Evolutionary conservation across 2,113 vertebrate species (phyloP), one percentile per base, ranked within the genome.

Genomic region (Ceyx cyanopectus): DNA sequence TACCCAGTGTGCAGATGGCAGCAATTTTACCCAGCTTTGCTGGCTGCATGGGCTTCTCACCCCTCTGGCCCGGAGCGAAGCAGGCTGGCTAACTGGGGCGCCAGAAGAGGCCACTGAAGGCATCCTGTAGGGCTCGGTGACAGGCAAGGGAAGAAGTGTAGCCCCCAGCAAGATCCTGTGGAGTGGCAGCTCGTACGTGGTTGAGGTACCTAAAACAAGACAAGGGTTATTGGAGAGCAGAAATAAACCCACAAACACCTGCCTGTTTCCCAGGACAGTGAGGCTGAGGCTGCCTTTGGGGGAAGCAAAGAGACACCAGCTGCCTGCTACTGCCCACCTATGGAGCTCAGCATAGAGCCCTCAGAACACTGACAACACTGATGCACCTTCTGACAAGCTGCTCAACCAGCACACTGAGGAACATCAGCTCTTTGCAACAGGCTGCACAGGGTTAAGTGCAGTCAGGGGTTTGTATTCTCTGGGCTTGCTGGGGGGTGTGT

Each of bases 81-180:
- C 75, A 19, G 22, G 6, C 73, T 18, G 43, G 86, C 95, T 98
- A 98, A 27, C 85, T 95, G 89, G 98, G 96, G 86, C 97, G 95
- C 98, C 98, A 98, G 93, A 99, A 99, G 66, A 99, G 98, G 19
- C 99, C 99, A 45, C 99, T 99, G 98, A 99, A 99, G 1, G 99
- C 99, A 73, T 99, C 99, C 97, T 99, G 99, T 34, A 99, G 87
- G 24, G 99, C 99, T 86, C 99, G 97, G 96, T 99, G 98, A 97
- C 99, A 99, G 0, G 99, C 99, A 27, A 99, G 97, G 46, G 98
- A 98, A 46, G 99, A 99, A 41, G 97, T 94, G 95, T 99, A 99
- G 92, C 99, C 99, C 87, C 99, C 99, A 21, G 99, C 99, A 24
- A 99, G 97, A 94, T 99, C 99, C 97, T 99, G 99, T 7, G 98